Conservation (phyloP, 2,888 invertebrate species). For the Aproaerema taeniolella region DNA sequence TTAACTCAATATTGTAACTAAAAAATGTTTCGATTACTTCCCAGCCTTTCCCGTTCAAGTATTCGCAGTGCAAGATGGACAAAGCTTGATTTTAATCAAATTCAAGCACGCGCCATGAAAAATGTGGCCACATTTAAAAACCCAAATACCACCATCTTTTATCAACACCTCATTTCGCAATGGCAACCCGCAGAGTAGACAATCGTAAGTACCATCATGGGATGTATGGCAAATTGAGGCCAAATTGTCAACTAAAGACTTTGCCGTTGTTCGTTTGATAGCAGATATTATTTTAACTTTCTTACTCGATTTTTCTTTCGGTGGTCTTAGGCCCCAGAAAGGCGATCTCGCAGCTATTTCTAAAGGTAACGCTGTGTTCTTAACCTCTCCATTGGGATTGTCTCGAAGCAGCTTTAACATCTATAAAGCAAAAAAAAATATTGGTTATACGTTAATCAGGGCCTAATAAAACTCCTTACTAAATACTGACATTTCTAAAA, state of each 20-base stretch:
- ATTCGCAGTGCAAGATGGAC: slow-evolving; percentile 56
- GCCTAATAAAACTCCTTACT: too few relatives aligned
- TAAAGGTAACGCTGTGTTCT: slow-evolving; percentile 63
- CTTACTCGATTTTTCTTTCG: too few relatives aligned
- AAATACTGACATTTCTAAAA: too few relatives aligned
- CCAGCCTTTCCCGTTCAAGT: too few relatives aligned
- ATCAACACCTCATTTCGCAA: slow-evolving; percentile 77
- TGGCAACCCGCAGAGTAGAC: slow-evolving; percentile 77
- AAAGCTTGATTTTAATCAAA: slow-evolving; percentile 71
- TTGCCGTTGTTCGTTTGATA: slow-evolving; percentile 1
- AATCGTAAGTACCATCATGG: slow-evolving; percentile 48
- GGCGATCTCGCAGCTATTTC: slow-evolving; percentile 53
- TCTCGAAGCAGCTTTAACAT: slow-evolving; percentile 53
- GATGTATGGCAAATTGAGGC: too few relatives aligned
- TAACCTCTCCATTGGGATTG: slow-evolving; percentile 39
- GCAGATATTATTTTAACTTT: too few relatives aligned
- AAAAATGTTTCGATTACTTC: too few relatives aligned
- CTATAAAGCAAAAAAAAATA: slow-evolving; percentile 33
- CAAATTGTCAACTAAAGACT: too few relatives aligned
- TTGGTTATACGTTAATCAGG: too few relatives aligned
- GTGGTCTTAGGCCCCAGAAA: slow-evolving; percentile 71
- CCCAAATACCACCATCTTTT: slow-evolving; percentile 78
- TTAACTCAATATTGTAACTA: too few relatives aligned
- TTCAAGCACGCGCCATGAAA: slow-evolving; percentile 80
- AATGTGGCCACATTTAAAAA: slow-evolving; percentile 79